phyloP scores from a whole-genome alignment of 2,797 vertebrate species.

The Lindbergichthys nudifrons region DNA sequence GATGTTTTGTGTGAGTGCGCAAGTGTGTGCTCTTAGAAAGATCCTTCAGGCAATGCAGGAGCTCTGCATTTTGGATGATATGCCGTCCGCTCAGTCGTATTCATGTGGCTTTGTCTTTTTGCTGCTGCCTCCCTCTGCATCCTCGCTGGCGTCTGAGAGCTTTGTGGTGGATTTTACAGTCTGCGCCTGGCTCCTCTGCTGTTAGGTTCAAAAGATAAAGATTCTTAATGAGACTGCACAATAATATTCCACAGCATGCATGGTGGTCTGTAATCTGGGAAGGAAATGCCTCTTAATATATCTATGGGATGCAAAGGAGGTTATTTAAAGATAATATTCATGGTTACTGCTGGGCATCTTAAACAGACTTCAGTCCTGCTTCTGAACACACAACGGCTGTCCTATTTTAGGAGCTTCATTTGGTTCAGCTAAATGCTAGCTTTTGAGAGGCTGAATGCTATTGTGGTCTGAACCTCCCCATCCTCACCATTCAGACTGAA shows the following conservation, averaged over 20 bases:
- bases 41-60: conserved; percentile 78
- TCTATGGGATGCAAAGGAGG: conserved; percentile 21
- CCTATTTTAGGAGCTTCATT: conserved; percentile 3
- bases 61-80: conserved; percentile 69
- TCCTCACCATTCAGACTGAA: conserved; percentile 4
- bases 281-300: conserved; percentile 17
- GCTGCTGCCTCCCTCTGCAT: conserved; percentile 73
- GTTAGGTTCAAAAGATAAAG: conserved; percentile 64
- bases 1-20: conserved; percentile 71
- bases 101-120: conserved; percentile 80
- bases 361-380: neutral
- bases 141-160: conserved; percentile 72
- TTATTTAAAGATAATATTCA: neutral
- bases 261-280: conserved; percentile 28
- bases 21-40: conserved; percentile 83
- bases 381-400: conserved; percentile 1
- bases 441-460: conserved; percentile 2
- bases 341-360: neutral
- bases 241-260: conserved; percentile 31
- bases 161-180: conserved; percentile 73
- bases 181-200: conserved; percentile 78
- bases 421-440: conserved; percentile 12
- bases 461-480: neutral
- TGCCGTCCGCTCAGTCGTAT: conserved; percentile 77
- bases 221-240: conserved; percentile 58